Percentiles rank a stretch among this genome's conserved stretches.
Evolutionary conservation across 1,140 invertebrate species (phyloP).

Genomic region (Camponotus floridanus): DNA sequence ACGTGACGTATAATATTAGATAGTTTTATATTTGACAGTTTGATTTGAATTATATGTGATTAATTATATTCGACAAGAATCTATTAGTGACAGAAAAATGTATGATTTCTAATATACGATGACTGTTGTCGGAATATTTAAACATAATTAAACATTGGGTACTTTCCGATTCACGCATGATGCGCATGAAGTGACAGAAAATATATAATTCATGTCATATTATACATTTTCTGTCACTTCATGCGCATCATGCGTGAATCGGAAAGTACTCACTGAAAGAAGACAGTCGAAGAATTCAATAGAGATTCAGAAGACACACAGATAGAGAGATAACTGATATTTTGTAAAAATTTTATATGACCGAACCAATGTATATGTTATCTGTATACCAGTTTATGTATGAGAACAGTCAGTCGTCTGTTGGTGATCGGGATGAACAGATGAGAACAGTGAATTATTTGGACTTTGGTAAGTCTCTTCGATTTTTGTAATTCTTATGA

Average conservation of each 20-base stretch:
- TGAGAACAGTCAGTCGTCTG: slow-evolving; percentile 31
- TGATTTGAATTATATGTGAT: neutral
- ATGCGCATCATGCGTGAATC: too few relatives aligned
- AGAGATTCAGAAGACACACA: neutral
- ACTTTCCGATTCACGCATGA: too few relatives aligned
- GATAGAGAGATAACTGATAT: slow-evolving; percentile 23
- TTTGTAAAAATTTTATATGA: slow-evolving; percentile 52
- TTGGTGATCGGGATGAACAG: neutral
- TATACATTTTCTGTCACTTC: too few relatives aligned
- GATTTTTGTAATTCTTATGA: neutral
- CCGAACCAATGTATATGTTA: slow-evolving; percentile 13
- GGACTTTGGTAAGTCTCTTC: neutral
- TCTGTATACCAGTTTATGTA: neutral
- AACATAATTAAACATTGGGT: neutral
- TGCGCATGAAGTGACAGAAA: too few relatives aligned
- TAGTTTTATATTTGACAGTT: neutral
- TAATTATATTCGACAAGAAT: neutral
- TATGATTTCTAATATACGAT: neutral
- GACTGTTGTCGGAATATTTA: too few relatives aligned
- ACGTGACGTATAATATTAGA: neutral
- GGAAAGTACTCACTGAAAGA: neutral
- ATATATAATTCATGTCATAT: too few relatives aligned
- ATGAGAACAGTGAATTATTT: neutral
- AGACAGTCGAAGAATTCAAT: slow-evolving; percentile 8
- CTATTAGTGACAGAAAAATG: neutral